Percentiles rank a stretch among this genome's conserved stretches.
These are phyloP conservation scores for Papilio helenus DNA, from an alignment of 1,140 invertebrate species.

Conservation along the genomic window DNA sequence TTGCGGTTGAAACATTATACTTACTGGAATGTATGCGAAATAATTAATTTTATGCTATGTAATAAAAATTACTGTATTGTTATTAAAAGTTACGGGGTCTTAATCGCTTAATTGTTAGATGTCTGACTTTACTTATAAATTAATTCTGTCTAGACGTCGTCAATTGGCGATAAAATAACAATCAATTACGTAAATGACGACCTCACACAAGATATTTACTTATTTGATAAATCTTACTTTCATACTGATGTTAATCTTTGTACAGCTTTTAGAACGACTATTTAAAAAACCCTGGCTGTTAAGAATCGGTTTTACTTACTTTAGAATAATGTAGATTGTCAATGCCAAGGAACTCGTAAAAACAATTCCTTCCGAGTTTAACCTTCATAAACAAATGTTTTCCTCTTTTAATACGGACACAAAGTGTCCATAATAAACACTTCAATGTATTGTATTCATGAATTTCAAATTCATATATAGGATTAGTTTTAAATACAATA, in stretches of 20 bases:
- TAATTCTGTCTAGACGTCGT: constrained; percentile 20
- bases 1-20: too few relatives aligned
- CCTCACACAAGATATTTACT: neutral
- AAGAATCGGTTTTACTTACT: too few relatives aligned
- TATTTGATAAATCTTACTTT: too few relatives aligned
- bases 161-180: constrained; percentile 20
- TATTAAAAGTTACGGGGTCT: neutral
- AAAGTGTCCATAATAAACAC: neutral
- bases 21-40: too few relatives aligned
- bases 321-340: too few relatives aligned
- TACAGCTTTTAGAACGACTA: too few relatives aligned
- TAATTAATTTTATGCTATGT: neutral
- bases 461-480: constrained; percentile 16
- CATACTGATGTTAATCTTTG: too few relatives aligned
- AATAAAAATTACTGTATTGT: neutral
- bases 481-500: constrained; percentile 30
- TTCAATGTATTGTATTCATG: neutral
- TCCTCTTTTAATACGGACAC: neutral
- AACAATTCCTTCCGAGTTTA: constrained; percentile 8
- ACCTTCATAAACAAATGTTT: neutral
- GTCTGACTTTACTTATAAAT: constrained; percentile 18
- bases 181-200: constrained; percentile 1
- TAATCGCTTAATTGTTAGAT: constrained; percentile 18
- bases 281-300: neutral
- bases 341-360: neutral